Evolutionary conservation across 2,888 invertebrate genomes (phyloP), one percentile per base, ranked within the genome.

Genomic region (Caradrina kadenii): DNA sequence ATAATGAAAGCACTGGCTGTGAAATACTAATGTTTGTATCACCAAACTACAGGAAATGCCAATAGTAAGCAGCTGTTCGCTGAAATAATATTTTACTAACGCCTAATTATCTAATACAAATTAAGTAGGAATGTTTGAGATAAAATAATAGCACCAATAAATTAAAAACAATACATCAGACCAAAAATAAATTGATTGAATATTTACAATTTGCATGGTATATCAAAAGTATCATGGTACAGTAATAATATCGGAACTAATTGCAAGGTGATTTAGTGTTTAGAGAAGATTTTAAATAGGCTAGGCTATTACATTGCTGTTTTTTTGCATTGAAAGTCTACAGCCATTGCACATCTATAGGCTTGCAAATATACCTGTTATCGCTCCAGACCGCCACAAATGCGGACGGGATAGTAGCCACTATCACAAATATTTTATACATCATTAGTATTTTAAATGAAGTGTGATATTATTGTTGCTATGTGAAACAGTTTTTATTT

Each of bases 91-190:
- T 63, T 52, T 55, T 48, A 53, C 53, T 76, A 76, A 66, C 53
- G 66, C 59, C 81, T 77, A 77, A 63, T 53, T 53, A 63, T 45
- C 77, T 76, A 71, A 70, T 70, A 58, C 60, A 60, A 71, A 81
- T 62, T 64, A 64, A 74, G 63, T 74, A 68, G 82, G 82, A 80
- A 80, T 80, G 80, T 74, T 81, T 1, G 55, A 78, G 63, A 71
- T 71, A 68, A 68, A 72, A 63, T 67, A 72, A 78, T 52, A 80
- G 81, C 79, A 79, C 79, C 79, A 79, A 69, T 78, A 81, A 78
- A 78, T 71, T 52, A 77, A 81, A 69, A 61, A 56, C 21, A 59
- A 49, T 65, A 77, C 42, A 64, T 66, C 56, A 63, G 63, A 19
- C 60, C 53, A 50, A 39, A n/a, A 53, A 62, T 52, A 48, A 59